Conservation (phyloP, 1,140 invertebrate species). For the Drosophila sucinea region DNA sequence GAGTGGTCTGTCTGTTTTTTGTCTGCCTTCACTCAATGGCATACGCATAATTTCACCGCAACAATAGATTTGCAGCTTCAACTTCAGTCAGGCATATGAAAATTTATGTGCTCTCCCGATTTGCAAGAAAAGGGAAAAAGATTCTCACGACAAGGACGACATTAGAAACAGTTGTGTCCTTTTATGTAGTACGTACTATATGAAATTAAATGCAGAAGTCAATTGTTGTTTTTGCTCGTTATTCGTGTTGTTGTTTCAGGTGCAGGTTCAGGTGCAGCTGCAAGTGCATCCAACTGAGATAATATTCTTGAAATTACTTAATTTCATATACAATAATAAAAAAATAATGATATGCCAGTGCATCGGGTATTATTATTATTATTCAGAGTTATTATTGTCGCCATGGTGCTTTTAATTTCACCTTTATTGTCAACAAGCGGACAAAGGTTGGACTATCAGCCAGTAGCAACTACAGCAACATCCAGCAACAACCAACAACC, state of each 20-base stretch:
- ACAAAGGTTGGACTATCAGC: conserved; percentile 33
- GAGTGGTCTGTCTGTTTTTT: conserved; percentile 31
- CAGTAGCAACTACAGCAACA: conserved; percentile 15
- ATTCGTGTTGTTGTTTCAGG: neutral
- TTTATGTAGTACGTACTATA: conserved; percentile 33
- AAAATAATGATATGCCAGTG: conserved; percentile 37
- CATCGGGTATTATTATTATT: conserved; percentile 18
- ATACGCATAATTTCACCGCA: conserved; percentile 51
- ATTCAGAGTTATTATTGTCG: conserved; percentile 19
- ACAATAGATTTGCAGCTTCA: conserved; percentile 51
- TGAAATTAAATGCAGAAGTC: conserved; percentile 40
- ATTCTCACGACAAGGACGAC: conserved; percentile 32
- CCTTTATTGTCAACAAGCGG: conserved; percentile 29
- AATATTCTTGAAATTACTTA: conserved; percentile 33
- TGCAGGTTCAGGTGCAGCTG: neutral
- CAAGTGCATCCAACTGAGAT: conserved; percentile 18
- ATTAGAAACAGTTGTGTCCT: conserved; percentile 29
- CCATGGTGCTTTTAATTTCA: conserved; percentile 40
- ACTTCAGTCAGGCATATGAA: conserved; percentile 47
- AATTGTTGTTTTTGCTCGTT: neutral
- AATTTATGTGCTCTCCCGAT: conserved; percentile 26
- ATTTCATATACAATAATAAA: conserved; percentile 28
- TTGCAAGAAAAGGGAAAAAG: conserved; percentile 24
- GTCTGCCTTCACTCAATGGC: conserved; percentile 35
- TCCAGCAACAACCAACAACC: conserved; percentile 30